Conservation (phyloP, 2,888 invertebrate genomes). For the Drosophila tanythrix region DNA sequence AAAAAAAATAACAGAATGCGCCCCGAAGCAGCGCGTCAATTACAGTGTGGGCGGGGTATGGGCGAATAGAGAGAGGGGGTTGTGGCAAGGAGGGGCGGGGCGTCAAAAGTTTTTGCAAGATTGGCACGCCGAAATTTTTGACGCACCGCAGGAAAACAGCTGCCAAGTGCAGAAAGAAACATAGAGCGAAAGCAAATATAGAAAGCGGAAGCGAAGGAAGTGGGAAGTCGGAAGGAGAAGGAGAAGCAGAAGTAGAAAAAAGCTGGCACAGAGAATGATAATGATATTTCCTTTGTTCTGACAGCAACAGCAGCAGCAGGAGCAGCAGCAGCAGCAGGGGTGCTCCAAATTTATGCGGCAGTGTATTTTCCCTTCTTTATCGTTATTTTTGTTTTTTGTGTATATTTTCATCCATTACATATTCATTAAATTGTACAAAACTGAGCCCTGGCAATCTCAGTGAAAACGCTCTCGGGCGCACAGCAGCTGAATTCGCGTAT, state of each 20-base stretch:
- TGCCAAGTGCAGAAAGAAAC: conserved; percentile 52
- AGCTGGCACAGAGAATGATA: conserved; percentile 58
- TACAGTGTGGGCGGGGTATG: conserved; percentile 9
- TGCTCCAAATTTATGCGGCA: conserved; percentile 63
- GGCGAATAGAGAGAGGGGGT: background rate
- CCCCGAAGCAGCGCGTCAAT: conserved; percentile 39
- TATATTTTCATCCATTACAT: conserved; percentile 57
- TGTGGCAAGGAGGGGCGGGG: background rate
- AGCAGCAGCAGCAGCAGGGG: conserved; percentile 32
- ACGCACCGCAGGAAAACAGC: conserved; percentile 60
- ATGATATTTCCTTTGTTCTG: conserved; percentile 61
- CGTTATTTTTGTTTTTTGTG: background rate
- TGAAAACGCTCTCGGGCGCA: conserved; percentile 18
- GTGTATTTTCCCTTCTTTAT: conserved; percentile 23
- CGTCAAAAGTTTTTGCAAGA: conserved; percentile 53
- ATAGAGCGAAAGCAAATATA: conserved; percentile 10
- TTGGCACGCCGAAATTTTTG: conserved; percentile 49
- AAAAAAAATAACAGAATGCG: conserved; percentile 4
- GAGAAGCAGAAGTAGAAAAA: conserved; percentile 21
- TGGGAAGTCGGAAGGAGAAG: background rate
- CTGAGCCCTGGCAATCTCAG: conserved; percentile 32
- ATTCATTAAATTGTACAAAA: conserved; percentile 72
- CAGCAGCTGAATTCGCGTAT: background rate
- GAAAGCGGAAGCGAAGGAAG: background rate
- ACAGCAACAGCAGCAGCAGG: conserved; percentile 12